These are phyloP conservation scores for Aphrophora alni DNA, from an alignment of 2,888 invertebrate species.

Conservation along the genomic window DNA sequence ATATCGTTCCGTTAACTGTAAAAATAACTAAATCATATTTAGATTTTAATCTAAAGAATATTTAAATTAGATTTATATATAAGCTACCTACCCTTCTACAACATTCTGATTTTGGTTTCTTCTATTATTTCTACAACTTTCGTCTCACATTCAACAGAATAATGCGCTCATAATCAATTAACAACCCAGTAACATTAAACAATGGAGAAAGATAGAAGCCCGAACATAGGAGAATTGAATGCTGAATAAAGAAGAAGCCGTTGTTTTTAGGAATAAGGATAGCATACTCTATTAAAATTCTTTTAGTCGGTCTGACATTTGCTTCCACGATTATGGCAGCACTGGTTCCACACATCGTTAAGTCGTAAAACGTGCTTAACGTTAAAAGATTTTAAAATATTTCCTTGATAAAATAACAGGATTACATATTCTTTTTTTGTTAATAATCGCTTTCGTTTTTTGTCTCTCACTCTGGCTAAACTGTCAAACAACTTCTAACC, in stretches of 20 bases:
- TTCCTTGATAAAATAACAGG: slow-evolving; percentile 6
- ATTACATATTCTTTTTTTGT: slow-evolving; percentile 7
- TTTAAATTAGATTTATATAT: no score
- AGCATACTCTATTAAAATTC: neutral
- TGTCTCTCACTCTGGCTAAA: neutral
- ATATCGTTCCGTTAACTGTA: no score
- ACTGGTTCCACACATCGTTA: neutral
- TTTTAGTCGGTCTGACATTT: neutral
- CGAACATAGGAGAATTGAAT: neutral
- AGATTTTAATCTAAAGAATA: no score
- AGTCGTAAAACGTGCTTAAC: neutral
- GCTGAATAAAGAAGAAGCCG: neutral
- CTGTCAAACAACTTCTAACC: neutral
- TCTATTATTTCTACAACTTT: no score
- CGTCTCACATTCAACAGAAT: no score
- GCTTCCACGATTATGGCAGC: slow-evolving; percentile 6
- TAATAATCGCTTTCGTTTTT: neutral
- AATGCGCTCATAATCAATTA: no score
- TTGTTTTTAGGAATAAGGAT: neutral
- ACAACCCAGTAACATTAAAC: neutral
- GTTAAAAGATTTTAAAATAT: slow-evolving; percentile 6
- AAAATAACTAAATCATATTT: no score
- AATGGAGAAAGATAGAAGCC: neutral
- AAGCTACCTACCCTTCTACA: no score
- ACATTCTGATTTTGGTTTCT: no score